phyloP scores from a whole-genome alignment of 2,113 vertebrate genomes.

The Cettia cetti region DNA sequence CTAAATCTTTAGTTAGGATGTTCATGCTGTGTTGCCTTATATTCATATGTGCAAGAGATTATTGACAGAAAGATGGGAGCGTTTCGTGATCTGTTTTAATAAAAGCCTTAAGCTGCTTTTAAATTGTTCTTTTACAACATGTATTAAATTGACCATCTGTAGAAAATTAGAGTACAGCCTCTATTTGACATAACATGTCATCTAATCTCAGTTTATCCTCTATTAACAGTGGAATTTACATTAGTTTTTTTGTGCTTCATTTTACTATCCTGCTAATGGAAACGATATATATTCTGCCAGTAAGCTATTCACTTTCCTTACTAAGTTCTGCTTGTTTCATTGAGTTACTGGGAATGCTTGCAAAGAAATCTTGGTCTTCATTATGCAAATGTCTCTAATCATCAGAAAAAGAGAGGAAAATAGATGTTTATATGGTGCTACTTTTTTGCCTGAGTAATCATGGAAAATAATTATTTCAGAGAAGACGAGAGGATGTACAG shows the following conservation, averaged over 20 bases:
- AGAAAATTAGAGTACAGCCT: not conserved
- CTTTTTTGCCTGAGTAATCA: not conserved
- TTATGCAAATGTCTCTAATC: not conserved
- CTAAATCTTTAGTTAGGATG: not conserved
- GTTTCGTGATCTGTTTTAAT: not conserved
- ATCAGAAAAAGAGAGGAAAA: not conserved
- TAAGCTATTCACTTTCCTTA: not conserved
- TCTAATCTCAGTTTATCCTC: not conserved
- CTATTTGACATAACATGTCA: not conserved
- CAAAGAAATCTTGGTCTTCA: not conserved
- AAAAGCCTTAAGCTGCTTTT: slow-evolving; percentile 32
- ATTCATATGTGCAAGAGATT: not conserved
- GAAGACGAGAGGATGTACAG: not conserved
- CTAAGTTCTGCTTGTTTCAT: not conserved
- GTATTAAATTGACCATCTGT: not conserved
- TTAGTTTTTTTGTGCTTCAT: not conserved
- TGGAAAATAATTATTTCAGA: not conserved
- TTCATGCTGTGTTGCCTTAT: not conserved
- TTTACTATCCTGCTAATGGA: not conserved
- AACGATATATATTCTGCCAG: not conserved
- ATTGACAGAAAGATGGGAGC: not conserved
- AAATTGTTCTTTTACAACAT: slow-evolving; percentile 4
- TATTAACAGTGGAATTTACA: not conserved
- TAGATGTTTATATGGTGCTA: not conserved
- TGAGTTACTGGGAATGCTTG: not conserved